A percentile compares a stretch with the other conserved stretches of the same genome.
Evolutionary conservation across 2,888 invertebrate species (phyloP).

Genomic region (Mamestra brassicae): DNA sequence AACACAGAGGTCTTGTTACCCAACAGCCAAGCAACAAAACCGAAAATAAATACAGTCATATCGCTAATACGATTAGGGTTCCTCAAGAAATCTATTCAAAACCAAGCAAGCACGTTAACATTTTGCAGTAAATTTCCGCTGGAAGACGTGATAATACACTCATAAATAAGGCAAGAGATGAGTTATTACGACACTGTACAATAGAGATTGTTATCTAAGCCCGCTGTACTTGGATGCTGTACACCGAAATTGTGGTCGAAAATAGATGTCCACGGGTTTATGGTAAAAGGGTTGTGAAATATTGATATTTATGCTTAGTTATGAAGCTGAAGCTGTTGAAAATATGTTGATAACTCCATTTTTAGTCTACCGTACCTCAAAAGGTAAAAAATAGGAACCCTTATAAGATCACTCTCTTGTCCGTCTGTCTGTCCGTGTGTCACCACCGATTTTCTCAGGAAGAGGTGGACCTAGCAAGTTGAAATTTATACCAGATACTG

Average conservation of each 20-base stretch:
- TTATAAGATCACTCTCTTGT: not conserved
- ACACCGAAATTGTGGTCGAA: constrained; percentile 63
- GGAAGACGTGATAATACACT: constrained; percentile 74
- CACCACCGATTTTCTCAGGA: too few species aligned
- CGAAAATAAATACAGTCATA: constrained; percentile 45
- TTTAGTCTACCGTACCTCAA: too few species aligned
- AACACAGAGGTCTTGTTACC: constrained; percentile 23
- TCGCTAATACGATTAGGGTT: constrained; percentile 39
- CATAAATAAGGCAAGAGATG: constrained; percentile 73
- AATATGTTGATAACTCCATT: not conserved
- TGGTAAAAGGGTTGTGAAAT: constrained; percentile 3
- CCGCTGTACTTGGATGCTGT: constrained; percentile 59
- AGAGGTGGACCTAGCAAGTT: too few species aligned
- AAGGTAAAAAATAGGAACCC: too few species aligned
- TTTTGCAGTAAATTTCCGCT: constrained; percentile 61
- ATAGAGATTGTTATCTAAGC: constrained; percentile 70
- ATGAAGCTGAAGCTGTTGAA: not conserved
- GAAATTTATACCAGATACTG: too few species aligned
- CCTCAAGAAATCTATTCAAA: constrained; percentile 62
- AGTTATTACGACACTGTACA: constrained; percentile 66
- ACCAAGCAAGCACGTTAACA: constrained; percentile 61
- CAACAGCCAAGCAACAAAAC: not conserved
- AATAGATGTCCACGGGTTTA: constrained; percentile 45
- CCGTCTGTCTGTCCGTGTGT: too few species aligned
- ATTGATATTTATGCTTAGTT: not conserved